Evolutionary conservation across 1,140 invertebrate genomes (phyloP).

Genomic region (Mya arenaria): DNA sequence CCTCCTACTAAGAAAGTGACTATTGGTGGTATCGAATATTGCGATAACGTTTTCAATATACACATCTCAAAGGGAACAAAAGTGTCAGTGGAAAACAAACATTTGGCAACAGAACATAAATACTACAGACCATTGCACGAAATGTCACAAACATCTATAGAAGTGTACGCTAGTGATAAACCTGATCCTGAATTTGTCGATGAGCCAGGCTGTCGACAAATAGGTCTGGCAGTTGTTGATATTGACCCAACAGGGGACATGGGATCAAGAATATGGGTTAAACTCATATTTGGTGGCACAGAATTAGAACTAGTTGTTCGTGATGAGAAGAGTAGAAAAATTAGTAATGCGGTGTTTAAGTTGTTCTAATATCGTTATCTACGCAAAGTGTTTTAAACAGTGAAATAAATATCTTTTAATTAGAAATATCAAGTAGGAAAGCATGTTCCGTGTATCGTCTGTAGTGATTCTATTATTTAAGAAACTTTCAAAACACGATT

Average conservation of each 20-base stretch:
- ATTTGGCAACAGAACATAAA: constrained; percentile 42
- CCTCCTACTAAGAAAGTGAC: constrained; percentile 18
- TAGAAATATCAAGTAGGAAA: no score
- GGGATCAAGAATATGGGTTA: constrained; percentile 8
- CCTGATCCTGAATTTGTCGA: constrained; percentile 50
- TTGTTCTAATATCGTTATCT: no score
- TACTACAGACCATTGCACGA: constrained; percentile 50
- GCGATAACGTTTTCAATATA: constrained; percentile 34
- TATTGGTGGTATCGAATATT: neutral
- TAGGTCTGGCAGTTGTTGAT: constrained; percentile 40
- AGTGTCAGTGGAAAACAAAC: neutral
- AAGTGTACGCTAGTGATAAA: constrained; percentile 49
- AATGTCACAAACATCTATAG: constrained; percentile 36
- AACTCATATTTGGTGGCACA: constrained; percentile 51
- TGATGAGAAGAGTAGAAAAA: constrained; percentile 18
- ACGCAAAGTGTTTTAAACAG: no score
- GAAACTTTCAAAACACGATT: no score
- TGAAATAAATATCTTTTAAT: no score
- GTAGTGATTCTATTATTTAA: no score
- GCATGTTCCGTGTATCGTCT: no score
- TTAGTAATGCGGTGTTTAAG: neutral
- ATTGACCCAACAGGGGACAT: constrained; percentile 12
- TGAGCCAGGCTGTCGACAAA: constrained; percentile 17
- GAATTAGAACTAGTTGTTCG: constrained; percentile 49
- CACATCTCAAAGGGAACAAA: constrained; percentile 28